Conservation (phyloP, 2,888 invertebrate genomes). For the Allolobophora icterica region DNA sequence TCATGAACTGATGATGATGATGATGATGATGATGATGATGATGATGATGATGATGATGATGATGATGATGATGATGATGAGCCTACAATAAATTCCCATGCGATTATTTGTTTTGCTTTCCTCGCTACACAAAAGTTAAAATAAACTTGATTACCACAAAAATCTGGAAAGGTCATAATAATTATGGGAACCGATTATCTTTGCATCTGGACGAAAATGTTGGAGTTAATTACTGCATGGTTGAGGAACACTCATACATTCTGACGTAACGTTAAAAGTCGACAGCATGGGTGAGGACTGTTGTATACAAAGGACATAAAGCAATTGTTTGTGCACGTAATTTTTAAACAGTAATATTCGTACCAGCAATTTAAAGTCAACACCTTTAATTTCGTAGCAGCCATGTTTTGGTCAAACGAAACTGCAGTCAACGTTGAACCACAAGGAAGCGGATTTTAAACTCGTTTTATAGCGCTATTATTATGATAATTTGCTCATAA, state of each 20-base stretch:
- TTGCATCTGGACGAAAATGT: no score
- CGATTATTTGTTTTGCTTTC: no score
- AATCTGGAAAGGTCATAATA: no score
- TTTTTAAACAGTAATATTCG: neutral
- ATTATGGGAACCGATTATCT: no score
- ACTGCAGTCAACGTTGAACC: neutral
- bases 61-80: no score
- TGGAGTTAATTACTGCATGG: neutral
- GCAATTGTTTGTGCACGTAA: neutral
- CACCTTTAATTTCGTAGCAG: constrained; percentile 30
- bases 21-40: no score
- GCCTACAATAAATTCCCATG: no score
- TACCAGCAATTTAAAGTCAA: constrained; percentile 43
- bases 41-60: no score
- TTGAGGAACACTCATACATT: neutral
- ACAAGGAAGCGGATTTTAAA: neutral
- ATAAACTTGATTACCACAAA: no score
- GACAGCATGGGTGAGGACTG: neutral
- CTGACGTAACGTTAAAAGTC: neutral
- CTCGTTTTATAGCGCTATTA: neutral
- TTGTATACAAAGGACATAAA: neutral
- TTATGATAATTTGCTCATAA: neutral
- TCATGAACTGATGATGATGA: no score
- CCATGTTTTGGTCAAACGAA: neutral
- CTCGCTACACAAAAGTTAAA: no score